Percentiles rank a stretch among this genome's conserved stretches.
Evolutionary conservation across 2,797 vertebrate species (phyloP).

Genomic region (Triplophysa yarkandensis): DNA sequence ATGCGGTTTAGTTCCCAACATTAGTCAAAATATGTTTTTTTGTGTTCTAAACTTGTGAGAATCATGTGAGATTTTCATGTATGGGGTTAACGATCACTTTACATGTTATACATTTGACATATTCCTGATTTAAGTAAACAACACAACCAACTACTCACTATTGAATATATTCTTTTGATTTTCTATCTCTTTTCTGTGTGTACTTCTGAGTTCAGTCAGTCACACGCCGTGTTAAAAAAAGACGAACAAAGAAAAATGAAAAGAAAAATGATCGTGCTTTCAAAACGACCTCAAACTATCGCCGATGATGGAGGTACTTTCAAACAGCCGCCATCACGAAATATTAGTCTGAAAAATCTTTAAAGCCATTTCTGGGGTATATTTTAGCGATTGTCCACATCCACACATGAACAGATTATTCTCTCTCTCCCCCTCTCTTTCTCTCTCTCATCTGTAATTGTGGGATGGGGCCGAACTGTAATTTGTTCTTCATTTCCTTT

Average conservation of each 20-base stretch:
- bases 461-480: conserved; percentile 77
- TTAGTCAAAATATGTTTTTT: no score
- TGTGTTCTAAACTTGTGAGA: no score
- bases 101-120: not conserved
- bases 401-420: conserved; percentile 15
- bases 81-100: no score
- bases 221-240: not conserved
- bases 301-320: not conserved
- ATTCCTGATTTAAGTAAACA: not conserved
- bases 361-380: not conserved
- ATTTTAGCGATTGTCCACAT: conserved; percentile 7
- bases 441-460: conserved; percentile 72
- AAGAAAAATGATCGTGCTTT: not conserved
- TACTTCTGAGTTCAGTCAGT: not conserved
- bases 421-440: conserved; percentile 49
- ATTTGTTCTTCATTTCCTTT: conserved; percentile 77
- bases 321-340: not conserved
- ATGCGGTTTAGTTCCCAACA: no score
- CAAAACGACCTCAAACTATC: not conserved
- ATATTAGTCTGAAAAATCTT: conserved; percentile 3
- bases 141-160: no score
- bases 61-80: no score
- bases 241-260: not conserved
- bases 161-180: not conserved
- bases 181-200: not conserved